These are phyloP conservation scores for Lochmaea crataegi DNA, from an alignment of 2,888 invertebrate genomes.

Conservation along the genomic window DNA sequence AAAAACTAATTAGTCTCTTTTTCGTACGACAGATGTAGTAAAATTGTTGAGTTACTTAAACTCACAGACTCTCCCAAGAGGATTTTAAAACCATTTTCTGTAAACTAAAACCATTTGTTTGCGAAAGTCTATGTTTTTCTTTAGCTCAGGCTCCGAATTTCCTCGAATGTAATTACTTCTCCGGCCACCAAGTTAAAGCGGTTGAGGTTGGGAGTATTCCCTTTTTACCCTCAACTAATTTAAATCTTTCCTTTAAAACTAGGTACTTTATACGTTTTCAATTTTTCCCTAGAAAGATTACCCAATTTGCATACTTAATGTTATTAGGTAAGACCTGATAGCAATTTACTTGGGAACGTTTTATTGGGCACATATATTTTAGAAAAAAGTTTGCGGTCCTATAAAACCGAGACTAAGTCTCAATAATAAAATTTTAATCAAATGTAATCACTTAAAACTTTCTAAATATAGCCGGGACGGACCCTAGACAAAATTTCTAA, in stretches of 20 bases:
- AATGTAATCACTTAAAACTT: background rate
- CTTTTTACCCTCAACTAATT: slow-evolving; percentile 44
- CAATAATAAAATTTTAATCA: background rate
- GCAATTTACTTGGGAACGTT: slow-evolving; percentile 4
- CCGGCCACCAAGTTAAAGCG: slow-evolving; percentile 27
- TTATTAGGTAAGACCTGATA: slow-evolving; percentile 17
- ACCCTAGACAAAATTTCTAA: too few relatives aligned
- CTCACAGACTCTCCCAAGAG: slow-evolving; percentile 1
- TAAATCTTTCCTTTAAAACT: slow-evolving; percentile 44
- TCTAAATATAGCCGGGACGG: too few relatives aligned
- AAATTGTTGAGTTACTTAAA: slow-evolving; percentile 15
- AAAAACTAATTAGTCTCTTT: too few relatives aligned
- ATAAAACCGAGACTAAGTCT: background rate
- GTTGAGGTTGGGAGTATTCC: slow-evolving; percentile 29
- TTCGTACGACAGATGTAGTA: background rate
- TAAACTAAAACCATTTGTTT: slow-evolving; percentile 19
- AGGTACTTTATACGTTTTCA: slow-evolving; percentile 47
- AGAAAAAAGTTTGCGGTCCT: background rate
- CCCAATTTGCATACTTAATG: slow-evolving; percentile 36
- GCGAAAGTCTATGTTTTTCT: slow-evolving; percentile 23
- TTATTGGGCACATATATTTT: slow-evolving; percentile 1
- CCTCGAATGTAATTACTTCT: slow-evolving; percentile 34
- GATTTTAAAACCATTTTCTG: slow-evolving; percentile 9
- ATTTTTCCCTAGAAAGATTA: slow-evolving; percentile 39
- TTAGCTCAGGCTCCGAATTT: slow-evolving; percentile 28